Conservation (phyloP, 2,888 invertebrate species). For the Andrena praecox region DNA sequence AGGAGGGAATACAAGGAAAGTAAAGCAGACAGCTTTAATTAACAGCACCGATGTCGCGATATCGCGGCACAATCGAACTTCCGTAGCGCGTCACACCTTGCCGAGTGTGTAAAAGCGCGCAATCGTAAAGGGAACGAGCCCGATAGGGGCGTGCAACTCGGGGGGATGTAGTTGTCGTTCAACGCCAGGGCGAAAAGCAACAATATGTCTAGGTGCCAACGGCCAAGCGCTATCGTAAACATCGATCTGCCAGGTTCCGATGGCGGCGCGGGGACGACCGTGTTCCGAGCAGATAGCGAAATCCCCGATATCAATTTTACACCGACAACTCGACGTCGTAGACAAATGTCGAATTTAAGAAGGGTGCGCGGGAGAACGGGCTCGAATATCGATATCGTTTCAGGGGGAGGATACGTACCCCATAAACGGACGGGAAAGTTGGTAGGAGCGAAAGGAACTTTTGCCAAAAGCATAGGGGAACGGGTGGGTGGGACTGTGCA, state of each 20-base stretch:
- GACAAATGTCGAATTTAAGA: constrained; percentile 63
- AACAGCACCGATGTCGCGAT: neutral
- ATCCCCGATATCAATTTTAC: constrained; percentile 64
- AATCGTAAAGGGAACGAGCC: constrained; percentile 33
- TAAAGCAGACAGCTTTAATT: too few species aligned
- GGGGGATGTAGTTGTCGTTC: constrained; percentile 41
- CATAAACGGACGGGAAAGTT: neutral
- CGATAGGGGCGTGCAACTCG: constrained; percentile 18
- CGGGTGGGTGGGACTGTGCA: neutral
- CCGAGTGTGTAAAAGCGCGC: neutral
- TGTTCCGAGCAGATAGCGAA: constrained; percentile 51
- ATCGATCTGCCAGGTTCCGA: constrained; percentile 70
- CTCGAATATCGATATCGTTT: constrained; percentile 8
- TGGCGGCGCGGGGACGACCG: constrained; percentile 1
- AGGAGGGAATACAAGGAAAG: too few species aligned
- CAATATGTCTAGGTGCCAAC: constrained; percentile 67
- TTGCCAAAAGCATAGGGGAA: too few species aligned
- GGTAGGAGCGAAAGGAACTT: neutral
- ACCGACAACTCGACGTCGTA: constrained; percentile 34
- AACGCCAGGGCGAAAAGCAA: constrained; percentile 55
- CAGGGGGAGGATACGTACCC: neutral
- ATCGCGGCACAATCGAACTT: neutral
- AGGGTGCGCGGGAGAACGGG: neutral
- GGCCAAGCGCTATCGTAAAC: constrained; percentile 73
- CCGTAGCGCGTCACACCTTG: neutral